phyloP scores from a whole-genome alignment of 2,113 vertebrate species.

The Scomber japonicus region DNA sequence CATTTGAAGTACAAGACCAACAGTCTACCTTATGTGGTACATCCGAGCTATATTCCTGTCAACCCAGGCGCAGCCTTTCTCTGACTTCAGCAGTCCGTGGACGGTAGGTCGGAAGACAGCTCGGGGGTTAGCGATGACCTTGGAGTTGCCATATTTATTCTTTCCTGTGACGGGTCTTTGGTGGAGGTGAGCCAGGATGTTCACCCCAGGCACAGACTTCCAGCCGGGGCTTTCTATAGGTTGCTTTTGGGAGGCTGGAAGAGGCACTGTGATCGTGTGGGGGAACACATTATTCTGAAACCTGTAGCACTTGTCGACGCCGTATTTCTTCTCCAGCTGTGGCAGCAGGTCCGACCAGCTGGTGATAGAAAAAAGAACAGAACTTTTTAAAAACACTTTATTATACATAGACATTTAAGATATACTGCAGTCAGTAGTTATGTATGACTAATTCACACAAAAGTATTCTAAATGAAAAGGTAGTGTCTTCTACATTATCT shows the following conservation, averaged over 20 bases:
- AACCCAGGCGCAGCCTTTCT: not conserved
- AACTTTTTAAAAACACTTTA: too few relatives aligned
- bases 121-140: slow-evolving; percentile 73
- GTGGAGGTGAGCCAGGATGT: slow-evolving; percentile 81
- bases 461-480: too few relatives aligned
- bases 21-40: slow-evolving; percentile 66
- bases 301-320: slow-evolving; percentile 59
- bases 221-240: slow-evolving; percentile 55
- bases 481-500: too few relatives aligned
- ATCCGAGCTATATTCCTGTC: slow-evolving; percentile 33
- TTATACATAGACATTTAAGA: too few relatives aligned
- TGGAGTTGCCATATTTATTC: not conserved
- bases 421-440: too few relatives aligned
- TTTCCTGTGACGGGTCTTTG: slow-evolving; percentile 5
- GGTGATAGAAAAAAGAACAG: not conserved
- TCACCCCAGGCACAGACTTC: slow-evolving; percentile 70
- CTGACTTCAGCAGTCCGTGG: slow-evolving; percentile 43
- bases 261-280: too few relatives aligned
- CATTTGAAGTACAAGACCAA: too few relatives aligned
- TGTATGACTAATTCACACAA: too few relatives aligned
- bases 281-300: slow-evolving; percentile 84
- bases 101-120: slow-evolving; percentile 46
- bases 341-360: slow-evolving; percentile 80
- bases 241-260: not conserved
- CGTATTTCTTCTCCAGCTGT: slow-evolving; percentile 69